Evolutionary conservation across 2,888 invertebrate genomes (phyloP).

Genomic region (Drosophila ezoana): DNA sequence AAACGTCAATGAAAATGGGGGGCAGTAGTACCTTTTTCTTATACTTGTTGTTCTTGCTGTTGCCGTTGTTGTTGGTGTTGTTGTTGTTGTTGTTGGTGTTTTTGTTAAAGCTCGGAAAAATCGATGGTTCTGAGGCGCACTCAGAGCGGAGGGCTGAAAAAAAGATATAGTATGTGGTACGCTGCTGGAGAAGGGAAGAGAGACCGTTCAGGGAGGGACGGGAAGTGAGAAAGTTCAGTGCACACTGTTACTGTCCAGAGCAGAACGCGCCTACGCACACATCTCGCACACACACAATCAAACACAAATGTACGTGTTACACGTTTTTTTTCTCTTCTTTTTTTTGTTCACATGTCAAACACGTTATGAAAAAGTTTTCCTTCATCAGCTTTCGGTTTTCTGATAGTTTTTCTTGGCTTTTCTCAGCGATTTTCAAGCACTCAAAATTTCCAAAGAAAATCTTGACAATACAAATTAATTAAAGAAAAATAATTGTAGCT

Average conservation of each 20-base stretch:
- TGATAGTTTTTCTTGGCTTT: constrained; percentile 1
- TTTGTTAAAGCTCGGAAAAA: constrained; percentile 62
- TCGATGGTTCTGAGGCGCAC: constrained; percentile 69
- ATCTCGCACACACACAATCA: constrained; percentile 8
- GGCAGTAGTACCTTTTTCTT: constrained; percentile 59
- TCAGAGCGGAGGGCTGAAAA: constrained; percentile 39
- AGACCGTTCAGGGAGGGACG: constrained; percentile 13
- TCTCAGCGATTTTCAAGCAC: constrained; percentile 2
- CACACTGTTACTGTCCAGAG: constrained; percentile 19
- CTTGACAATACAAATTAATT: not conserved
- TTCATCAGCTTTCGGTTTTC: not conserved
- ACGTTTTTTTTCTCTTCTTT: constrained; percentile 40
- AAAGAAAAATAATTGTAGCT: constrained; percentile 3
- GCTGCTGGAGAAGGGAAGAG: constrained; percentile 24
- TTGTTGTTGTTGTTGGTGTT: constrained; percentile 33
- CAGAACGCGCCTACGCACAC: constrained; percentile 41
- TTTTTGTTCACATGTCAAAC: constrained; percentile 27
- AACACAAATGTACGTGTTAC: constrained; percentile 25
- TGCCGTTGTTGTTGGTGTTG: constrained; percentile 45
- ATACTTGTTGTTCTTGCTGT: constrained; percentile 40
- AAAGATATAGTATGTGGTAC: constrained; percentile 8
- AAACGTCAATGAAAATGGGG: constrained; percentile 59
- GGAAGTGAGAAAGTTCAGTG: constrained; percentile 15
- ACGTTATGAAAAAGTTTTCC: constrained; percentile 38
- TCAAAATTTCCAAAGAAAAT: constrained; percentile 2